These are phyloP conservation scores for Lottia gigantea DNA, from an alignment of 2,888 invertebrate genomes.

Conservation along the genomic window DNA sequence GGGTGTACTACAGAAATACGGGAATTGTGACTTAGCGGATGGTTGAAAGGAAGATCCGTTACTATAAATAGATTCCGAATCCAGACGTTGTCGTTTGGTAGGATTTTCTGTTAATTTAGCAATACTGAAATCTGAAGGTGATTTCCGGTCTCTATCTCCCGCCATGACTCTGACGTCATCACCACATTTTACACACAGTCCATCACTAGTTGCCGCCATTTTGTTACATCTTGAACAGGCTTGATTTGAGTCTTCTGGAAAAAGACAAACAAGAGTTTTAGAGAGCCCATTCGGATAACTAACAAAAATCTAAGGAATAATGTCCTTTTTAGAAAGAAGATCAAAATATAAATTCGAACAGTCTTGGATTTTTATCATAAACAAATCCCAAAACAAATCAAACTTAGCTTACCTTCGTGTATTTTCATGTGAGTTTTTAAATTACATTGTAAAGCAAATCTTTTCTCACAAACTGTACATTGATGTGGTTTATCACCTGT, in stretches of 20 bases:
- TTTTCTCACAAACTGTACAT: slow-evolving; percentile 78
- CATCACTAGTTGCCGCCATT: background rate
- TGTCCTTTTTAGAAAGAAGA: background rate
- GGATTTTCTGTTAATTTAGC: background rate
- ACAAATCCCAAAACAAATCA: too few relatives aligned
- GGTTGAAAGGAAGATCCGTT: background rate
- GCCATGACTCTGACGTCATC: background rate
- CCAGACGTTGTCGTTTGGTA: background rate
- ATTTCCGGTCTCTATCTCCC: background rate
- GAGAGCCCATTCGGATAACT: too few relatives aligned
- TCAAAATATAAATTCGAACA: too few relatives aligned
- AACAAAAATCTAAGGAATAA: too few relatives aligned
- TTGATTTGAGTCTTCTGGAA: background rate
- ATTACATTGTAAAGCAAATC: slow-evolving; percentile 79
- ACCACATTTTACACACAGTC: background rate
- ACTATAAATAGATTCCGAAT: background rate
- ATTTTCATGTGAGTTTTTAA: slow-evolving; percentile 80
- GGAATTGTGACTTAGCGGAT: background rate
- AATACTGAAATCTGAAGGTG: background rate
- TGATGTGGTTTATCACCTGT: slow-evolving; percentile 82
- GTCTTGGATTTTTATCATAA: too few relatives aligned
- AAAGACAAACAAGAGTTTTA: background rate
- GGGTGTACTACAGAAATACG: slow-evolving; percentile 3
- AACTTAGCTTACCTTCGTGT: slow-evolving; percentile 74
- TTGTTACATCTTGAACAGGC: background rate